These are phyloP conservation scores for Apogon talboti DNA, from an alignment of 2,797 vertebrate species.

Conservation along the genomic window DNA sequence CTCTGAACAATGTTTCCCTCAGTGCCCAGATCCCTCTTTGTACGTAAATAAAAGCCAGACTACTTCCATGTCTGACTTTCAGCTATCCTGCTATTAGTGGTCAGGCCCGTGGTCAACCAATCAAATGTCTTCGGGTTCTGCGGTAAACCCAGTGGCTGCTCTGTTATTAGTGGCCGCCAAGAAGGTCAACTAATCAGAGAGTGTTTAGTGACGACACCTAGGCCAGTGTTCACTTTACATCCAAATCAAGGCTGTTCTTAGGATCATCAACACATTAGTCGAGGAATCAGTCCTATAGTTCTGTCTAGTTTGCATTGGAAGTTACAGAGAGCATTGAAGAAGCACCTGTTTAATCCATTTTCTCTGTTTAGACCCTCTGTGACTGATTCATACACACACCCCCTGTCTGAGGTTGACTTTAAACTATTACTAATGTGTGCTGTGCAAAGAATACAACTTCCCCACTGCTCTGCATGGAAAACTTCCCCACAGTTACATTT, in stretches of 20 bases:
- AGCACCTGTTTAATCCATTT: conserved; percentile 8
- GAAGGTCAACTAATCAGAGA: conserved; percentile 64
- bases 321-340: not conserved
- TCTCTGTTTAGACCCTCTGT: conserved; percentile 9
- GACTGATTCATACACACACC: conserved; percentile 1
- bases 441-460: conserved; percentile 44
- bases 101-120: conserved; percentile 71
- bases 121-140: conserved; percentile 74
- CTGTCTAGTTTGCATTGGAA: not conserved
- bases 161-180: conserved; percentile 76
- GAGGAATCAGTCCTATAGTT: not conserved
- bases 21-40: conserved; percentile 40
- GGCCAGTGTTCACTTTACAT: conserved; percentile 30
- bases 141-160: conserved; percentile 71
- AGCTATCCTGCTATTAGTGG: conserved; percentile 81
- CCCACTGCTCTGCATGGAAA: conserved; percentile 42
- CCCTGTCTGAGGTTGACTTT: conserved; percentile 1
- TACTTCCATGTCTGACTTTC: conserved; percentile 70
- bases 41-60: conserved; percentile 67
- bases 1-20: conserved; percentile 44
- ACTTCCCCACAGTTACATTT: conserved; percentile 11
- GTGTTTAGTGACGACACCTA: conserved; percentile 30
- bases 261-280: not conserved
- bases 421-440: not conserved
- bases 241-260: not conserved